Evolutionary conservation across 2,888 invertebrate genomes (phyloP), one percentile per base, ranked within the genome.

Genomic region (Calliopum simillimum): DNA sequence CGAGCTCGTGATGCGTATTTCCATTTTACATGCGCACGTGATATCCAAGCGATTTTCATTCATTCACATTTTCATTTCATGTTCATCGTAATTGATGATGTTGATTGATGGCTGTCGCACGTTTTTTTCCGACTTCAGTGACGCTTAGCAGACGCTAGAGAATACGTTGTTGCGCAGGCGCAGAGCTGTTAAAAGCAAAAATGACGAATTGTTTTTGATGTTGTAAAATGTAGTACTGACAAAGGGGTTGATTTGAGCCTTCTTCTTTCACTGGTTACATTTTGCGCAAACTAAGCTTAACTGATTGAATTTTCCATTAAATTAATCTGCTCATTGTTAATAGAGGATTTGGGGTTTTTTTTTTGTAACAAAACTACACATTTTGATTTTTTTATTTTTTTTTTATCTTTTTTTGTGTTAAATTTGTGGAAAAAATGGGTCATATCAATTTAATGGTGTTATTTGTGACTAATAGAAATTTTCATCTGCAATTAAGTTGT

Each of bases 191-290:
- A n/a, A 33, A 33, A 23, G 19, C 23, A 23, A 53, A 51, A 51
- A 53, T 53, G 53, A 53, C 53, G 53, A 53, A 53, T 53, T 53
- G 12, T 21, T 53, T 53, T 23, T 23, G 19, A 53, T 21, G 23
- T 23, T 53, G 51, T 23, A 23, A 13, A 19, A 11, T 16, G 53
- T 14, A 14, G 13, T 12, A 12, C 16, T 8, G 21, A 12, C 12
- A 13, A 53, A 23, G 13, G 53, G 53, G 53, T 53, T 53, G 53
- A 53, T 53, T 3, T 33, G 4, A 33, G 8, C 33, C 33, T 33
- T 33, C 16, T 12, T 16, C 21, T 23, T 53, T 23, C 23, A 8
- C 33, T 33, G 5, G 33, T 33, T 33, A 2, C 8, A 8, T 33
- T 33, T 33, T 6, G 8, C 0, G 4, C 33, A 23, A 53, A 53